A percentile compares a stretch with the other conserved stretches of the same genome.
Conservation (phyloP, 2,888 invertebrate genomes). For the Trypoxylon attenuatum region DNA sequence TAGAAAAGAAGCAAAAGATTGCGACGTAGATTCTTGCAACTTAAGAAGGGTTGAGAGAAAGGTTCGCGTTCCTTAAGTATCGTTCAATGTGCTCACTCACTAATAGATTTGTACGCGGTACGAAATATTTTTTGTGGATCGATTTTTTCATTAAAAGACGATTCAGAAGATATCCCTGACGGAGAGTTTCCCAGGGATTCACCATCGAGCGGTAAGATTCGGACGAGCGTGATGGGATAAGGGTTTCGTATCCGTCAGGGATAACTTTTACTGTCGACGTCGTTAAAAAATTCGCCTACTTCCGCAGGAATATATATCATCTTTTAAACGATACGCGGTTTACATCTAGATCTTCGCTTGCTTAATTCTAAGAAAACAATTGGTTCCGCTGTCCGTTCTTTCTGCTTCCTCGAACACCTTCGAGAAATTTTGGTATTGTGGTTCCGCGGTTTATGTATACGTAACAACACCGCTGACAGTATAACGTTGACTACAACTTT, state of each 20-base stretch:
- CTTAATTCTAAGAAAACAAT: constrained; percentile 35
- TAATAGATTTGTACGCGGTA: background rate
- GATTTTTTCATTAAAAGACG: background rate
- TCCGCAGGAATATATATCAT: constrained; percentile 19
- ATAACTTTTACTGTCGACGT: constrained; percentile 28
- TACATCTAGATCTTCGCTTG: constrained; percentile 16
- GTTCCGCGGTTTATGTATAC: constrained; percentile 1
- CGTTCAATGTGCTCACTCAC: too few species aligned
- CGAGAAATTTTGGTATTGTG: too few species aligned
- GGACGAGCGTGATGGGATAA: background rate
- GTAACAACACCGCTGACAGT: constrained; percentile 18
- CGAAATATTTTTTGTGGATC: background rate
- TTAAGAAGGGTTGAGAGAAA: too few species aligned
- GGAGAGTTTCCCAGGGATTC: background rate
- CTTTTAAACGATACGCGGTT: constrained; percentile 9
- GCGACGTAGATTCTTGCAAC: too few species aligned
- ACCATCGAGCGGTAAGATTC: background rate
- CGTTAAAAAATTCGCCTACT: constrained; percentile 42
- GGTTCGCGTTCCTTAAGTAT: too few species aligned
- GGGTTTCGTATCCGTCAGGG: constrained; percentile 13
- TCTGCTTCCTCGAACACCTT: background rate
- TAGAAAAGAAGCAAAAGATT: too few species aligned
- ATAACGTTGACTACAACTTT: constrained; percentile 37
- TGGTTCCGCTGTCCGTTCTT: constrained; percentile 45
- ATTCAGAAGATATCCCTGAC: background rate